Evolutionary conservation across 1,140 invertebrate species (phyloP).

Genomic region (Drosophila dunni): DNA sequence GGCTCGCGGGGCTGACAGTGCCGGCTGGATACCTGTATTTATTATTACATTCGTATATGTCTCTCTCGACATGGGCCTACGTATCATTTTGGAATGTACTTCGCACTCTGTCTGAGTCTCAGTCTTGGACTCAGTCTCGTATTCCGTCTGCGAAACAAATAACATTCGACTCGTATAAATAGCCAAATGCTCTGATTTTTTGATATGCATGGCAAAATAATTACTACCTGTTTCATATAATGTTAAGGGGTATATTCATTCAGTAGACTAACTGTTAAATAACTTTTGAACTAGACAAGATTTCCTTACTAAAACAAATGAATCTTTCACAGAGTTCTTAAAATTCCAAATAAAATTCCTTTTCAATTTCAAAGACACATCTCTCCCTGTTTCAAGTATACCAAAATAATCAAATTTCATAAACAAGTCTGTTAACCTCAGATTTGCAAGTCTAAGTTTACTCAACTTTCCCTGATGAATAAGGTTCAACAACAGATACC

Average conservation of each 20-base stretch:
- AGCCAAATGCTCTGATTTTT: constrained; percentile 55
- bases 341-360: too few species aligned
- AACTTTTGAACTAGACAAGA: too few species aligned
- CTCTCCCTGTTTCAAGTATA: too few species aligned
- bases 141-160: constrained; percentile 45
- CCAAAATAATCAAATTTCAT: too few species aligned
- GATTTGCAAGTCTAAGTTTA: too few species aligned
- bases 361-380: too few species aligned
- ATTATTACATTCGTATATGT: constrained; percentile 23
- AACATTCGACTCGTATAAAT: constrained; percentile 45
- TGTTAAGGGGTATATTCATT: constrained; percentile 5
- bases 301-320: too few species aligned
- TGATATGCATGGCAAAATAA: constrained; percentile 65
- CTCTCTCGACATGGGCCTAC: constrained; percentile 30
- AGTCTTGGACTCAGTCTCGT: constrained; percentile 16
- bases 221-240: constrained; percentile 41
- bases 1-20: constrained; percentile 12
- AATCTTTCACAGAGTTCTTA: too few species aligned
- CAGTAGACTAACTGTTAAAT: too few species aligned
- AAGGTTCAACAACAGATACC: too few species aligned
- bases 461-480: too few species aligned
- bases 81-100: constrained; percentile 42
- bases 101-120: constrained; percentile 2
- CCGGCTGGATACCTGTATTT: constrained; percentile 37
- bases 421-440: too few species aligned